Evolutionary conservation across 2,888 invertebrate species (phyloP), one percentile per base, ranked within the genome.

Genomic region (Thysanoteuthis rhombus): DNA sequence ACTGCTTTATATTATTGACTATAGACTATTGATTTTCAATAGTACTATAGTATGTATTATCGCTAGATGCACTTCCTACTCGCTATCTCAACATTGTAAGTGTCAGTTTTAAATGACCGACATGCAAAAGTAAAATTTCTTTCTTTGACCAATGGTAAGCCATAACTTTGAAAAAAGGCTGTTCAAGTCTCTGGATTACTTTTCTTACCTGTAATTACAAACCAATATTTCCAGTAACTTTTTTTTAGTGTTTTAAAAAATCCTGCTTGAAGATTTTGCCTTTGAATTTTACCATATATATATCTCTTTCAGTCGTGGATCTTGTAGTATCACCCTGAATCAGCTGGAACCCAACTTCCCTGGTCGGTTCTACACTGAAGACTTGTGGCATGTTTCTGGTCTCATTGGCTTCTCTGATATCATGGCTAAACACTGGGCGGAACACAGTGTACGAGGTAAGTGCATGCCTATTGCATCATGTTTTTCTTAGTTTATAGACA

Each of bases 381-480:
- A 96, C 93, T 39, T 96, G n/a, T 94, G 94, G 93, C 96, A 95
- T 94, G 93, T 96, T 89, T 94, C 94, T 6, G 95, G 95, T 12
- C 93, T 96, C 45, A 95, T 95, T 92, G 94, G 95, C 19, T 95
- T 94, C 40, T 93, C 94, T 47, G 95, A 96, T 90, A 94, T 95
- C 6, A 93, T 96, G 90, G 95, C 92, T 2, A 94, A 94, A 25
- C 58, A 94, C 75, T 96, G 96, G 95, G 93, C 94, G 19, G 94
- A 95, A 75, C 95, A 95, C 93, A 94, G 95, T 94, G 94, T 95
- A 32, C 94, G 96, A 95, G 96, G 96, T 96, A 94, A 92, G 94
- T 94, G 32, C 36, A 52, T 52, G 52, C 25, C 6, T 52, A 22
- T 52, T 22, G 28, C 52, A 52, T 52, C 25, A 52, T 52, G 45